phyloP scores from a whole-genome alignment of 2,113 vertebrate species.

The Azemiops feae region DNA sequence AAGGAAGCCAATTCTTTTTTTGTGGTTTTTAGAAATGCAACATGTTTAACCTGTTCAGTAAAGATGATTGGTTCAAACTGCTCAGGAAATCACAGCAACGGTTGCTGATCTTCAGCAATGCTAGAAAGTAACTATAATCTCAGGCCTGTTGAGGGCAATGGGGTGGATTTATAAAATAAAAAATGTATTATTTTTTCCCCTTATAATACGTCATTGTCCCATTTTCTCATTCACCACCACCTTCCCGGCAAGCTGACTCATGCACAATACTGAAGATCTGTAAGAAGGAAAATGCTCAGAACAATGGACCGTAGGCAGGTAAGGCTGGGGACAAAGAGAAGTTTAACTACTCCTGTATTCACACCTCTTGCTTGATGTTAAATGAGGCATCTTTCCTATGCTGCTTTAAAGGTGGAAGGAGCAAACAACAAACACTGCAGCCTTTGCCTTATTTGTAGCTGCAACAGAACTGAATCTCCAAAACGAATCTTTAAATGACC shows the following conservation, averaged over 20 bases:
- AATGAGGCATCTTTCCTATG: not conserved
- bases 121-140: not conserved
- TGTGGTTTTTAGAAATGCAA: not conserved
- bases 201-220: not conserved
- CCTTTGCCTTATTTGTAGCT: not conserved
- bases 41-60: not conserved
- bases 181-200: not conserved
- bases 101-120: not conserved
- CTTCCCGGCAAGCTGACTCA: not conserved
- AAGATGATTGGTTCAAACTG: not conserved
- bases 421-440: not conserved
- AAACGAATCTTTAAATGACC: not conserved
- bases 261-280: not conserved
- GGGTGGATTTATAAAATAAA: not conserved
- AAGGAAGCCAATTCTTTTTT: not conserved
- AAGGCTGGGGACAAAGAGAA: too few relatives aligned
- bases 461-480: not conserved
- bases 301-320: not conserved
- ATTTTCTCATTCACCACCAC: not conserved
- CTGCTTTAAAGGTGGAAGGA: not conserved
- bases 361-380: not conserved
- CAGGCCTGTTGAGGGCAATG: not conserved
- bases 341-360: not conserved
- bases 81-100: not conserved
- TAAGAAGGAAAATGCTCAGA: not conserved